These are phyloP conservation scores for Perizoma affinitatum DNA, from an alignment of 2,888 invertebrate species.

Conservation along the genomic window DNA sequence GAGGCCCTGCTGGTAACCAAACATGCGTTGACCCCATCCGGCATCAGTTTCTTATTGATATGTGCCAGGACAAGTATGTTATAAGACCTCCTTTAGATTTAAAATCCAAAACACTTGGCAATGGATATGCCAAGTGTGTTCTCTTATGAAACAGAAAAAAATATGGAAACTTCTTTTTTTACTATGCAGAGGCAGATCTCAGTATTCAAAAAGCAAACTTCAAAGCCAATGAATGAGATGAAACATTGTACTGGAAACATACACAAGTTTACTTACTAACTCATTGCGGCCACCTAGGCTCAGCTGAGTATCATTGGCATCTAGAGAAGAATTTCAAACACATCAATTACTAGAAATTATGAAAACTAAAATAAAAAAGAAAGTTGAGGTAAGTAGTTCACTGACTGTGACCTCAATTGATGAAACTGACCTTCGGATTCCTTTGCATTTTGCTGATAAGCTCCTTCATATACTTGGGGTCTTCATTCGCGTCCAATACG, in stretches of 20 bases:
- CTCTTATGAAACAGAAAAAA: no score
- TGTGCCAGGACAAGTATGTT: no score
- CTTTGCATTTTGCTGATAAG: slow-evolving; percentile 85
- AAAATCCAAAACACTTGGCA: no score
- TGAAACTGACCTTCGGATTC: slow-evolving; percentile 85
- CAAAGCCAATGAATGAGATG: not conserved
- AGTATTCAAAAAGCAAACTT: not conserved
- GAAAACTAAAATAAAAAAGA: slow-evolving; percentile 18
- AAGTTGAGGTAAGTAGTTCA: slow-evolving; percentile 17
- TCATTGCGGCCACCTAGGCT: not conserved
- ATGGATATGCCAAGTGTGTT: no score
- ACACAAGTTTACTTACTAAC: slow-evolving; percentile 20
- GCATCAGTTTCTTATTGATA: no score
- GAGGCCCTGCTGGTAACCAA: no score
- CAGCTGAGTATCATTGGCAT: slow-evolving; percentile 6
- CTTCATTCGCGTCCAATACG: slow-evolving; percentile 91
- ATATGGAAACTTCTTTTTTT: no score
- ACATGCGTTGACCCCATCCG: no score
- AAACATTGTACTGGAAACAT: slow-evolving; percentile 6
- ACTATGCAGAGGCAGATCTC: no score
- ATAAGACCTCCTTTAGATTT: no score
- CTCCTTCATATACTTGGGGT: slow-evolving; percentile 86
- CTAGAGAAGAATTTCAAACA: slow-evolving; percentile 22
- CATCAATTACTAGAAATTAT: slow-evolving; percentile 17
- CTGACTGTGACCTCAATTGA: slow-evolving; percentile 24